A percentile compares a stretch with the other conserved stretches of the same genome.
phyloP scores from a whole-genome alignment of 1,140 invertebrate genomes.

The Brachionus koreanus region DNA sequence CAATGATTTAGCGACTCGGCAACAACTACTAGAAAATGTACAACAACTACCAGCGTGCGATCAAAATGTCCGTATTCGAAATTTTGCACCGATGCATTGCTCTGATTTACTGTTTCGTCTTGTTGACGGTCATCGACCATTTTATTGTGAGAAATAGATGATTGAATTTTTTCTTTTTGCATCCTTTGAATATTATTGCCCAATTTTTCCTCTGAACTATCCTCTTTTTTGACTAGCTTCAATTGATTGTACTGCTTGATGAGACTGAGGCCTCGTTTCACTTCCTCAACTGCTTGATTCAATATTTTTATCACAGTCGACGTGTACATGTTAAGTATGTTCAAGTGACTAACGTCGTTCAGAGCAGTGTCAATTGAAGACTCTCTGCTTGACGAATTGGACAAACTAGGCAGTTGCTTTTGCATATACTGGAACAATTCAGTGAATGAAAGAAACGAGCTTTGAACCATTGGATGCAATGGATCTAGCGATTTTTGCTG shows the following conservation, averaged over 20 bases:
- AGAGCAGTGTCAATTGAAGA: conserved; percentile 68
- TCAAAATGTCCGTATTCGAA: conserved; percentile 71
- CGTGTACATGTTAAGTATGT: conserved; percentile 24
- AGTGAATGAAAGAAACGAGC: conserved; percentile 83
- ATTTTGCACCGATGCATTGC: background rate
- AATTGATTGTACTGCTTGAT: conserved; percentile 49
- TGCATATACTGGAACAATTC: conserved; percentile 88
- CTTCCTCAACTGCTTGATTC: conserved; percentile 52
- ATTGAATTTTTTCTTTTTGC: conserved; percentile 27
- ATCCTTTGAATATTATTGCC: background rate
- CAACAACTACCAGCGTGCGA: conserved; percentile 75
- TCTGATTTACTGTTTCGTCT: background rate
- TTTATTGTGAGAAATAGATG: background rate
- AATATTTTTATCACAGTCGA: conserved; percentile 71
- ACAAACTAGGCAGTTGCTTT: conserved; percentile 59
- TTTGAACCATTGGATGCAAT: conserved; percentile 89
- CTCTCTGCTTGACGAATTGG: conserved; percentile 66
- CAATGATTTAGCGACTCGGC: conserved; percentile 62
- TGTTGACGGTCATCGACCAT: background rate
- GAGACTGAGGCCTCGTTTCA: conserved; percentile 49
- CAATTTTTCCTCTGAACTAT: conserved; percentile 18
- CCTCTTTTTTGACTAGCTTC: conserved; percentile 43
- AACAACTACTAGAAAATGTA: conserved; percentile 72
- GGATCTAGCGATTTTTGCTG: conserved; percentile 80
- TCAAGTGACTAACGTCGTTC: conserved; percentile 60